Conservation (phyloP, 2,113 vertebrate species). For the Cercocebus atys region DNA sequence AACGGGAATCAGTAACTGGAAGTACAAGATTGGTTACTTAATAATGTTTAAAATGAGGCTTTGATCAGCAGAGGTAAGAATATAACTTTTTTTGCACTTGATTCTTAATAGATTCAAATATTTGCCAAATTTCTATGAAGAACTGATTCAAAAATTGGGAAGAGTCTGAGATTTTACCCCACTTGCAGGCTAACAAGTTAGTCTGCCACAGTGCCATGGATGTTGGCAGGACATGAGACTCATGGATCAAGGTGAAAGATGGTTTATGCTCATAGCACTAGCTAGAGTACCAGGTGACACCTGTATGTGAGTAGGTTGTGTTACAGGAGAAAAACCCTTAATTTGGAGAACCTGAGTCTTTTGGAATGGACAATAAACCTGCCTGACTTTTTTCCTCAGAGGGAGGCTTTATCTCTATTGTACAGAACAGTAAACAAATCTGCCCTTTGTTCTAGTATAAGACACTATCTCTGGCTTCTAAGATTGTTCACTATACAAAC, state of each 20-base stretch:
- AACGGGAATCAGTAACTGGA: slow-evolving; percentile 81
- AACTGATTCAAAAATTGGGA: neutral
- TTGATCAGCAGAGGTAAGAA: slow-evolving; percentile 86
- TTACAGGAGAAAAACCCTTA: neutral
- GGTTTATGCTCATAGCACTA: neutral
- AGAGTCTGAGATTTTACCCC: slow-evolving; percentile 1
- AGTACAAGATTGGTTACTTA: slow-evolving; percentile 77
- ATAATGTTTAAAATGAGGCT: slow-evolving; percentile 82
- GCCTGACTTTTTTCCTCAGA: neutral
- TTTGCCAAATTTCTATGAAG: neutral
- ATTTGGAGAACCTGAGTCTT: neutral
- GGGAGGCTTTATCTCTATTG: neutral
- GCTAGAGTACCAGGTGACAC: neutral
- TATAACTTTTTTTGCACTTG: slow-evolving; percentile 44
- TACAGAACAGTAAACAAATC: neutral
- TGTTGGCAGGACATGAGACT: neutral
- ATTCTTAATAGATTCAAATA: neutral
- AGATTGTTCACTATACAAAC: neutral
- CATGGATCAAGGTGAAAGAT: neutral
- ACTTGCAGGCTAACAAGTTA: neutral
- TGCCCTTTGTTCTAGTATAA: neutral
- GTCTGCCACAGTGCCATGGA: neutral
- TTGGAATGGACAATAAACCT: neutral
- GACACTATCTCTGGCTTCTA: neutral
- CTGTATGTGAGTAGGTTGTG: neutral